These are phyloP conservation scores for Corydoras maculifer DNA, from an alignment of 2,113 vertebrate genomes.

Conservation along the genomic window DNA sequence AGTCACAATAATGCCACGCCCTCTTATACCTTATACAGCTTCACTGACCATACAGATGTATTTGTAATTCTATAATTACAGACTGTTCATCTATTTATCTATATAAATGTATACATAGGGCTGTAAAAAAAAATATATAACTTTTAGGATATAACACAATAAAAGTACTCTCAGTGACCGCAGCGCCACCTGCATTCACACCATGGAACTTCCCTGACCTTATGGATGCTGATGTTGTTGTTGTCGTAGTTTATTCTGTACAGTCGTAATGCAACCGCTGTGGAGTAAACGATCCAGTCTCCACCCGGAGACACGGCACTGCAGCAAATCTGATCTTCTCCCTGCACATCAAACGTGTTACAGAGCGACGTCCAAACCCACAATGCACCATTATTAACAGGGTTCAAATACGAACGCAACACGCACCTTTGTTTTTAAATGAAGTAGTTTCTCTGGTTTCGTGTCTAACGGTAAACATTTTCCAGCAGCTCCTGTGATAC, in stretches of 20 bases:
- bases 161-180: no score
- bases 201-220: conserved; percentile 59
- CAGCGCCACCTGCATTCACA: neutral
- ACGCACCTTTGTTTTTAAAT: conserved; percentile 88
- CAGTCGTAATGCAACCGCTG: conserved; percentile 71
- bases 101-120: no score
- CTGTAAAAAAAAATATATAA: no score
- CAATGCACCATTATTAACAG: no score
- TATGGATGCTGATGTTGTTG: conserved; percentile 65
- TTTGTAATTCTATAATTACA: no score
- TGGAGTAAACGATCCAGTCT: conserved; percentile 80
- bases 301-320: conserved; percentile 84
- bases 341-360: conserved; percentile 57
- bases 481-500: conserved; percentile 69
- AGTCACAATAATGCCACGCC: no score
- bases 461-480: conserved; percentile 72
- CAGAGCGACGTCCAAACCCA: no score
- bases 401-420: neutral
- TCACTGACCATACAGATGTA: no score
- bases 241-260: conserved; percentile 64
- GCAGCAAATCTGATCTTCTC: conserved; percentile 82
- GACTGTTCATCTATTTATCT: no score
- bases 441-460: conserved; percentile 82
- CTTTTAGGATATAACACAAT: no score
- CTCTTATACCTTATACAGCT: no score